These are phyloP conservation scores for Sebastes minor DNA, from an alignment of 2,797 vertebrate species.

Conservation along the genomic window DNA sequence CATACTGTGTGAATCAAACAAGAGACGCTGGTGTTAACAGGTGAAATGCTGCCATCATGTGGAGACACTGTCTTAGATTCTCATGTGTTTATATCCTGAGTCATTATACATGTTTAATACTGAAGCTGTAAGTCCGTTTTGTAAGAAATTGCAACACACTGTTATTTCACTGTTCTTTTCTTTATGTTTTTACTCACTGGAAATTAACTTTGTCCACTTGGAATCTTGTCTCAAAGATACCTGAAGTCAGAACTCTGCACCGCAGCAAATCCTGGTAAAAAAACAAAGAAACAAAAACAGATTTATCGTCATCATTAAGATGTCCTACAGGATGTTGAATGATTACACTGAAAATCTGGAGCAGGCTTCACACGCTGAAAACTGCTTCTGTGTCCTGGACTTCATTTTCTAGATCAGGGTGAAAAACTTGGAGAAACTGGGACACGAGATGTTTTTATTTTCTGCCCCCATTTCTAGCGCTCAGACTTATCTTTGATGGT, in stretches of 20 bases:
- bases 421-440: not conserved
- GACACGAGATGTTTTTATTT: constrained; percentile 1
- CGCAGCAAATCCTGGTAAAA: constrained; percentile 90
- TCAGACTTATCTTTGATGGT: not conserved
- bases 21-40: not conserved
- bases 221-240: constrained; percentile 98
- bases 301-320: not conserved
- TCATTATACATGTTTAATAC: not conserved
- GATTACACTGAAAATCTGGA: not conserved
- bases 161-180: not conserved
- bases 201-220: constrained; percentile 99
- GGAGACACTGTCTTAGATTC: not conserved
- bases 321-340: not conserved
- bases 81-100: not conserved
- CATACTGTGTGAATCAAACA: constrained; percentile 84
- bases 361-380: not conserved
- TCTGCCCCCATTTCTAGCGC: not conserved
- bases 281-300: not conserved
- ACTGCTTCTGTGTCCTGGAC: not conserved
- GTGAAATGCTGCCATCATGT: constrained; percentile 47
- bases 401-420: not conserved
- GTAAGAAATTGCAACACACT: not conserved
- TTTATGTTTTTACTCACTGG: constrained; percentile 87
- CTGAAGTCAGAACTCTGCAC: constrained; percentile 97
- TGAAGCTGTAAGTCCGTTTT: not conserved